Percentiles rank a stretch among this genome's conserved stretches.
Conservation (phyloP, 2,797 vertebrate genomes). For the Malurus splendens region DNA sequence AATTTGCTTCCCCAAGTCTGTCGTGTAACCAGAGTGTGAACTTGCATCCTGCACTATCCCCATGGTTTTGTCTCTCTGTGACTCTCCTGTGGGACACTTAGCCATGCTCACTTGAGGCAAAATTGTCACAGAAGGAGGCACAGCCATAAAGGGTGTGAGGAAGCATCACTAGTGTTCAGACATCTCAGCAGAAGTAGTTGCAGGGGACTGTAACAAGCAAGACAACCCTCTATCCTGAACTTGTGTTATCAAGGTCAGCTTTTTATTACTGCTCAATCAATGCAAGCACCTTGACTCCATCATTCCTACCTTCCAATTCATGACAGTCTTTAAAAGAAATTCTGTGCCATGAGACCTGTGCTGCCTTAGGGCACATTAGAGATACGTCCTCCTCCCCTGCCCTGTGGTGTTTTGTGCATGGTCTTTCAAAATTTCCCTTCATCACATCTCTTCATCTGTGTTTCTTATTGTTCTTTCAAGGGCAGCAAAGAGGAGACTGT, state of each 20-base stretch:
- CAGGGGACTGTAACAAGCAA: neutral
- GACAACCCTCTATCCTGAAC: neutral
- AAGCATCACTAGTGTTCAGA: rapidly evolving
- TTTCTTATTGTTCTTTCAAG: neutral
- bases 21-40: neutral
- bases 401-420: rapidly evolving
- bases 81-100: neutral
- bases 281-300: neutral
- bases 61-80: neutral
- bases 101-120: too few species aligned
- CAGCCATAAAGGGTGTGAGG: neutral
- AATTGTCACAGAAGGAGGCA: neutral
- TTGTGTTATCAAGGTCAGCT: neutral
- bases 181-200: neutral
- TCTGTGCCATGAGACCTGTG: neutral
- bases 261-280: neutral
- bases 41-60: neutral
- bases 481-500: neutral
- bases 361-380: neutral
- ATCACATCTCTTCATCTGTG: neutral
- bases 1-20: neutral
- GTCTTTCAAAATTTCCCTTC: neutral
- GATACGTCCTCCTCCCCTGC: rapidly evolving
- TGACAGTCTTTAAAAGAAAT: neutral
- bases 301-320: neutral